Evolutionary conservation across 2,888 invertebrate genomes (phyloP), one percentile per base, ranked within the genome.

Genomic region (Machimus atricapillus): DNA sequence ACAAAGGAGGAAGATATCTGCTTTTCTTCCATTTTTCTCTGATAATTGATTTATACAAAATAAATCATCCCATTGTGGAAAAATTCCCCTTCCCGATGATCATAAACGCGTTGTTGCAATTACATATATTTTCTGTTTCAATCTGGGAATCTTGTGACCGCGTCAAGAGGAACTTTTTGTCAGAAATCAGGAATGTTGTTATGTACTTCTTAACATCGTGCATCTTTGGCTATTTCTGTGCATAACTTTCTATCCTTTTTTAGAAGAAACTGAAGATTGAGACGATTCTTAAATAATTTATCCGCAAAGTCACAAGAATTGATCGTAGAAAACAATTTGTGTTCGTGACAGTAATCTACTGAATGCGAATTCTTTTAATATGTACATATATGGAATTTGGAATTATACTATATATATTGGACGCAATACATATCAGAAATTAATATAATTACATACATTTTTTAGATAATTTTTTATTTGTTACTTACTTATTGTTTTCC

Each of bases 41-140:
- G 87, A 73, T 87, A 89, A 89, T 89, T 89, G 89, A 89, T 89
- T 89, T 89, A 89, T 89, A 89, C 88, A 89, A 89, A 89, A 89
- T 89, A 89, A 89, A 89, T 89, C 89, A 88, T 88, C 73, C 87
- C 74, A 87, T 83, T 82, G 88, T 87, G 76, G 56, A 52, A 77
- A 78, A 77, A 56, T 77, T 86, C 19, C 73, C 56, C 58, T 86
- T n/a, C 34, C 66, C 40, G 43, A 31, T 79, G 40, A 31, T 86
- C 79, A 86, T 86, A 79, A 79, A 56, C 79, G 78, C 19, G 14
- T 19, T 16, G 27, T 16, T 56, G 58, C n/a, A 78, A 77, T 76
- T 76, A 37, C 40, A 37, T 78, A 37, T 56, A 37, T 78, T 86
- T 78, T 37, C 58, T 37, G n/a, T 4, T 23, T 27, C 78, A 76